Evolutionary conservation across 1,140 invertebrate genomes (phyloP), one percentile per base, ranked within the genome.

Genomic region (Drosophila parvula): DNA sequence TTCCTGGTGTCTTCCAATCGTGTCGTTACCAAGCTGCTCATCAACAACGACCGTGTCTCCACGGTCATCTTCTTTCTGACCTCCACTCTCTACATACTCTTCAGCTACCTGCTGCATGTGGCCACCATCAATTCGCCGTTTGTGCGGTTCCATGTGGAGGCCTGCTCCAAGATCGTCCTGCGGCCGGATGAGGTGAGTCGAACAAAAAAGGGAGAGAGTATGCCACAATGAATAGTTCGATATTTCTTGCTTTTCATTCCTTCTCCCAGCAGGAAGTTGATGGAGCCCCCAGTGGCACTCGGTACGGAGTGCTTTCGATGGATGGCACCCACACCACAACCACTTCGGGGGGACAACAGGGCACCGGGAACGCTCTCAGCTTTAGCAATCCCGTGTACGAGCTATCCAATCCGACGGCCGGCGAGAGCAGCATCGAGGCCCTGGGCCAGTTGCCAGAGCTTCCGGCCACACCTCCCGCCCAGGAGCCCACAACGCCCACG

Each of bases 11-110:
- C 97, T 11, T 91, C 95, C 2, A 97, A 96, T 91, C 94, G 97
- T 27, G 97, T 98, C 48, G 78, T 97, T 22, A 98, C 97, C 1
- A 98, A 98, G 92, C 92, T 95, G 65, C 65, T 97, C 67, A 92
- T 96, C 36, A 90, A 95, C 85, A 95, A 97, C 92, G 93, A 96
- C 82, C 93, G 95, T 51, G 92, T 95, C 32, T 98, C 97, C 84
- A 98, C 97, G 1, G 95, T 97, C 30, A 95, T 97, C 82, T 98
- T 98, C 92, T 98, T 98, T 89, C 92, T 94, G 14, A 93, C 97
- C 14, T 97, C 96, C 16, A 95, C 96, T 53, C 86, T 95, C 1
- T 94, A 96, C 14, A 95, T 98, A 10, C 92, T 95, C 9, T 92
- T 95, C 11, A 97, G 97, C 75, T 96, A 95, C 74, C 92, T 95